These are phyloP conservation scores for Edolisoma coerulescens DNA, from an alignment of 2,113 vertebrate genomes.

Conservation along the genomic window DNA sequence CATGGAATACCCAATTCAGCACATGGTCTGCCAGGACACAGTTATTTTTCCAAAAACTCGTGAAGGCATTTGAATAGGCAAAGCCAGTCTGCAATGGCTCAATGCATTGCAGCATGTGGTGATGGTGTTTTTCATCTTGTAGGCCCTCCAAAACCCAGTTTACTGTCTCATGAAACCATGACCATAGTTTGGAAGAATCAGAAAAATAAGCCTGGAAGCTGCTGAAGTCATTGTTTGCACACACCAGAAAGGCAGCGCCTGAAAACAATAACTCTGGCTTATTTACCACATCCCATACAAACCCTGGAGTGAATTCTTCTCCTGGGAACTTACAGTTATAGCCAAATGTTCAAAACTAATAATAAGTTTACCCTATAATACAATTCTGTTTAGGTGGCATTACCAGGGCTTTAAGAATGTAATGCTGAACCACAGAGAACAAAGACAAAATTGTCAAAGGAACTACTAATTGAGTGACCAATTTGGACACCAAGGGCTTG, in stretches of 20 bases:
- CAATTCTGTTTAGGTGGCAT: constrained; percentile 58
- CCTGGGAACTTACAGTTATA: constrained; percentile 64
- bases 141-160: constrained; percentile 27
- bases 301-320: constrained; percentile 68
- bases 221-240: constrained; percentile 69
- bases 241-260: constrained; percentile 62
- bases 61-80: constrained; percentile 14
- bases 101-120: background rate
- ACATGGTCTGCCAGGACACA: background rate
- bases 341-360: constrained; percentile 67
- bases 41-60: background rate
- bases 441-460: constrained; percentile 48
- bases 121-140: constrained; percentile 52
- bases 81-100: background rate
- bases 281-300: constrained; percentile 67
- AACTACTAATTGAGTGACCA: constrained; percentile 55
- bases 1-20: background rate
- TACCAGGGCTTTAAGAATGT: constrained; percentile 48
- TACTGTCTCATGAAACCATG: constrained; percentile 55
- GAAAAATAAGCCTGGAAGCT: constrained; percentile 67
- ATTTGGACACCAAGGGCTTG: constrained; percentile 17
- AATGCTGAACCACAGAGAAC: constrained; percentile 38
- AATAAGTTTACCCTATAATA: constrained; percentile 60
- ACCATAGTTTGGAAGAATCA: constrained; percentile 59
- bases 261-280: constrained; percentile 64